phyloP scores from a whole-genome alignment of 1,140 invertebrate genomes.

The Hylyphantes graminicola region DNA sequence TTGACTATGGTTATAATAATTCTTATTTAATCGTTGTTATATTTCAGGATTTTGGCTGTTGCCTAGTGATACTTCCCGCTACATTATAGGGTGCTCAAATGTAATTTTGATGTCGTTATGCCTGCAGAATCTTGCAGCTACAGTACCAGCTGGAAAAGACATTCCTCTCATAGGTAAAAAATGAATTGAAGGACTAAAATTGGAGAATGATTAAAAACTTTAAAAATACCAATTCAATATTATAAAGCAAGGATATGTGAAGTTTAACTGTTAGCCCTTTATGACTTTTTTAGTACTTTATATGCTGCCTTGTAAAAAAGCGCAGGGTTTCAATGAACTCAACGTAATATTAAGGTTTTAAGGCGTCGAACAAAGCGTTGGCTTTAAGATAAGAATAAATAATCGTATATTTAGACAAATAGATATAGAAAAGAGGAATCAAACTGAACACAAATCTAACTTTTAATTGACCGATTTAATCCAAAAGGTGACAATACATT shows the following conservation, averaged over 20 bases:
- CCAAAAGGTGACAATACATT: too few relatives aligned
- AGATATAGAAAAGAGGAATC: too few relatives aligned
- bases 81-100: constrained; percentile 25
- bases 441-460: too few relatives aligned
- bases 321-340: neutral
- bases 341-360: neutral
- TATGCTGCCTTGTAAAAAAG: neutral
- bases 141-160: constrained; percentile 6
- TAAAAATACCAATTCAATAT: neutral
- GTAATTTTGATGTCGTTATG: constrained; percentile 16
- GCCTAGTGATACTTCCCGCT: neutral
- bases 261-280: neutral
- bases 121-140: constrained; percentile 16
- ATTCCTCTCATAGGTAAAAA: constrained; percentile 15
- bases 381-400: too few relatives aligned
- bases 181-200: neutral
- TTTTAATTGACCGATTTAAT: too few relatives aligned
- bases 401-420: too few relatives aligned
- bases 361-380: too few relatives aligned
- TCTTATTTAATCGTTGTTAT: too few relatives aligned
- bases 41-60: constrained; percentile 33
- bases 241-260: neutral
- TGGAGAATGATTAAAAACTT: neutral
- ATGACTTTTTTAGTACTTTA: neutral
- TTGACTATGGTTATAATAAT: too few relatives aligned